Base-by-base conservation (phyloP, 2,113 vertebrate genomes). In the Platanista minor region DNA sequence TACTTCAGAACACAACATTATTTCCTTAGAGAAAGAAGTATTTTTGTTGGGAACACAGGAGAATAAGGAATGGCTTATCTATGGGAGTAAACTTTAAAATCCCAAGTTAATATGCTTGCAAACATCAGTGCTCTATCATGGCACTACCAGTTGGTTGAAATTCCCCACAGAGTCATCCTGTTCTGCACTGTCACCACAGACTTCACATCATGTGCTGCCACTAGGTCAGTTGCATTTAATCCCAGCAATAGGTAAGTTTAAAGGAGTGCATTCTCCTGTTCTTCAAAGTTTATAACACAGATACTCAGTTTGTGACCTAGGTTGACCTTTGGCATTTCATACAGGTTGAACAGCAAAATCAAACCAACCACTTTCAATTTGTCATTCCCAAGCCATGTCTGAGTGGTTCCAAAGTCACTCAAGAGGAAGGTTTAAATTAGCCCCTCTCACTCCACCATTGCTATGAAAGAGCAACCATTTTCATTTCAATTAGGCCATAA, bases 331-430 rank as follows among this genome's bases (percentile, higher is more conserved):
- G 96, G 66, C 96, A 98, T 98, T 96, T 97, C 86, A 94, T 66
- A 94, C 31, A 75, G 87, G 82, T 82, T 95, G 97, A 97, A 97
- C 81, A 92, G 59, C 95, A 91, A 92, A 95, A 95, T 96, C 95
- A 95, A 95, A 94, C 84, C 95, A 98, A 95, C 9, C 36, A 67
- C 85, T 97, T 98, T 98, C 95, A 91, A 74, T 97, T 97, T 98
- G 97, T 97, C 95, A 93, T 98, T 98, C 87, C 97, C 91, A 95
- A 97, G 95, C 98, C 94, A 95, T 97, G 95, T 95, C 64, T 87
- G 71, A 97, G 94, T 91, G 80, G 96, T 96, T 97, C 66, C 94
- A 90, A 95, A 97, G 96, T 94, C 91, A 87, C 91, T 87, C 4
- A 41, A 95, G 93, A 98, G 87, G 95, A 97, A 94, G 21, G 43